These are phyloP conservation scores for Actias luna DNA, from an alignment of 2,888 invertebrate genomes.

Conservation along the genomic window DNA sequence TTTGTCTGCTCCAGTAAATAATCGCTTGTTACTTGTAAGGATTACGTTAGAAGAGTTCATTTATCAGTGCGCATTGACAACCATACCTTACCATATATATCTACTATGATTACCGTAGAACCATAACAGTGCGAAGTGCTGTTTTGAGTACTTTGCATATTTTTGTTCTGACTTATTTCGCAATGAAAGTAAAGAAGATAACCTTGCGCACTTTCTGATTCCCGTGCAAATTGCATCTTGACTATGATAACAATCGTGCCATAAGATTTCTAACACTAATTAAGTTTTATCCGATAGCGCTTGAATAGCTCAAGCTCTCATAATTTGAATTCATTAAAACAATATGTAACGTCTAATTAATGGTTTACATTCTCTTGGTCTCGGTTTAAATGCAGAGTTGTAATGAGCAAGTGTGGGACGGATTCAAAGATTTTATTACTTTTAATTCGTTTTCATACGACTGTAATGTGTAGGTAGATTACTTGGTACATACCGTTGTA, in stretches of 20 bases:
- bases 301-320: constrained; percentile 67
- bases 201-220: neutral
- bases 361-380: constrained; percentile 40
- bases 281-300: constrained; percentile 63
- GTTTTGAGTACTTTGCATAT: too few species aligned
- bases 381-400: constrained; percentile 66
- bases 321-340: constrained; percentile 50
- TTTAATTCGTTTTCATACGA: constrained; percentile 9
- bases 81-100: too few species aligned
- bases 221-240: neutral
- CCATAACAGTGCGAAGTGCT: neutral
- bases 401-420: constrained; percentile 51
- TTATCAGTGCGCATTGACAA: neutral
- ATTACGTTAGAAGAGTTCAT: neutral
- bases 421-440: constrained; percentile 30
- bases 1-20: too few species aligned
- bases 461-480: neutral
- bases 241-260: constrained; percentile 3
- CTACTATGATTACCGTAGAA: too few species aligned
- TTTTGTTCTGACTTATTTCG: too few species aligned
- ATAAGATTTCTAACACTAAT: constrained; percentile 43
- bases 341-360: constrained; percentile 65
- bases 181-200: neutral
- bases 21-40: neutral
- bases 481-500: neutral